phyloP scores from a whole-genome alignment of 2,888 invertebrate genomes.

The Drosophila mulleri region DNA sequence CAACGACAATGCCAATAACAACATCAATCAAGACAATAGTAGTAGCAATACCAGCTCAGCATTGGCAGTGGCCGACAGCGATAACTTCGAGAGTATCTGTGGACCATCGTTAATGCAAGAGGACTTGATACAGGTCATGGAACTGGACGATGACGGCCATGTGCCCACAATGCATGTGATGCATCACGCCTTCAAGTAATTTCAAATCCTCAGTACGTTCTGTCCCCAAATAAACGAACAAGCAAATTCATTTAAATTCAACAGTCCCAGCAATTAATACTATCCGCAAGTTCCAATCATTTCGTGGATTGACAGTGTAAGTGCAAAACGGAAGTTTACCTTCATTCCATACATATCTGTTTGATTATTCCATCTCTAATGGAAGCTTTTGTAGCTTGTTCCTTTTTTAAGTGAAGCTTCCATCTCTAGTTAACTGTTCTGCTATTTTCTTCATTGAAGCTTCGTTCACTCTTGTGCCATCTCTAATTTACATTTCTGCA shows the following conservation, averaged over 20 bases:
- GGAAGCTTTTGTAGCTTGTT: too few species aligned
- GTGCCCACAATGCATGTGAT: not conserved
- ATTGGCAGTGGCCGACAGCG: not conserved
- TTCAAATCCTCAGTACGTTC: not conserved
- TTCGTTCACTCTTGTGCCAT: not conserved
- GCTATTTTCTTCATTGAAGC: not conserved
- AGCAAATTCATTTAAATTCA: not conserved
- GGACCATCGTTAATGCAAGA: constrained; percentile 39
- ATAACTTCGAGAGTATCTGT: constrained; percentile 22
- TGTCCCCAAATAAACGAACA: not conserved
- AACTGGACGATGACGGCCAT: constrained; percentile 14
- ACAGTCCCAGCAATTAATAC: not conserved
- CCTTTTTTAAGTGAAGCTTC: not conserved
- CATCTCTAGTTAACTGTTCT: too few species aligned
- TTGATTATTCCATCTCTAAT: too few species aligned
- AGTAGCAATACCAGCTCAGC: not conserved
- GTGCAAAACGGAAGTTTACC: not conserved
- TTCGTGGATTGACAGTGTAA: constrained; percentile 5
- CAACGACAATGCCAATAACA: not conserved
- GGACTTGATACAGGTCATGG: constrained; percentile 34
- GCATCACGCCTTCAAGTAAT: not conserved
- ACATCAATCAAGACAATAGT: not conserved
- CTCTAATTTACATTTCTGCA: not conserved
- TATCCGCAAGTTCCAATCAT: not conserved
- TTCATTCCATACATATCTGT: not conserved